These are phyloP conservation scores for Ceratina calcarata DNA, from an alignment of 1,140 invertebrate genomes.

Conservation along the genomic window DNA sequence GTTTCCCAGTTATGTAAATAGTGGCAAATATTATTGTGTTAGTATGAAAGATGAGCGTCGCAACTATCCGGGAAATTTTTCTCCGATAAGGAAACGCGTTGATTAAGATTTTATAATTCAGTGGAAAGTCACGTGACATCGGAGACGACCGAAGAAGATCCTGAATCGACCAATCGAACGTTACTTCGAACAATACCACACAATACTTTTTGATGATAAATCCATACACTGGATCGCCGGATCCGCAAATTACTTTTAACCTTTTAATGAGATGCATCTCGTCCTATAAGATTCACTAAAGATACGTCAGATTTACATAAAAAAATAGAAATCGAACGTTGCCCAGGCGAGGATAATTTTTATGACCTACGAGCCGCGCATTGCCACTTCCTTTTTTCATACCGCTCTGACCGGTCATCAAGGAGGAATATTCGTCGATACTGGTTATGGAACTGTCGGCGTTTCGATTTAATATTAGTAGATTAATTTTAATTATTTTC, in stretches of 20 bases:
- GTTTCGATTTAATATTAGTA: neutral
- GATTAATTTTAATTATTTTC: too few species aligned
- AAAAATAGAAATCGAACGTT: neutral
- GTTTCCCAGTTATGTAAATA: neutral
- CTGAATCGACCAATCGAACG: neutral
- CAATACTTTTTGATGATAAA: neutral
- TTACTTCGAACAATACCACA: neutral
- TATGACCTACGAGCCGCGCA: neutral
- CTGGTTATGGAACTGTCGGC: neutral
- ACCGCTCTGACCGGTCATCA: neutral
- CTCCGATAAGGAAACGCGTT: neutral
- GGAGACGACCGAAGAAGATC: neutral
- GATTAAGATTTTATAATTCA: constrained; percentile 10
- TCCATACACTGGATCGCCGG: neutral
- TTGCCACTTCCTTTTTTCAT: neutral
- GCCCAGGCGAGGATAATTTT: neutral
- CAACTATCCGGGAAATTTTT: constrained; percentile 4
- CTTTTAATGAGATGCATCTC: neutral
- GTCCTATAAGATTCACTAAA: neutral
- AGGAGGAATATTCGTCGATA: neutral
- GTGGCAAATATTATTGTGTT: neutral
- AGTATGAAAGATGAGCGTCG: neutral
- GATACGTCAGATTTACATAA: neutral
- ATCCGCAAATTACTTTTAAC: neutral
- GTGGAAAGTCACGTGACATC: neutral